Evolutionary conservation across 2,113 vertebrate species (phyloP), one percentile per base, ranked within the genome.

Genomic region (Micronisus gabar): DNA sequence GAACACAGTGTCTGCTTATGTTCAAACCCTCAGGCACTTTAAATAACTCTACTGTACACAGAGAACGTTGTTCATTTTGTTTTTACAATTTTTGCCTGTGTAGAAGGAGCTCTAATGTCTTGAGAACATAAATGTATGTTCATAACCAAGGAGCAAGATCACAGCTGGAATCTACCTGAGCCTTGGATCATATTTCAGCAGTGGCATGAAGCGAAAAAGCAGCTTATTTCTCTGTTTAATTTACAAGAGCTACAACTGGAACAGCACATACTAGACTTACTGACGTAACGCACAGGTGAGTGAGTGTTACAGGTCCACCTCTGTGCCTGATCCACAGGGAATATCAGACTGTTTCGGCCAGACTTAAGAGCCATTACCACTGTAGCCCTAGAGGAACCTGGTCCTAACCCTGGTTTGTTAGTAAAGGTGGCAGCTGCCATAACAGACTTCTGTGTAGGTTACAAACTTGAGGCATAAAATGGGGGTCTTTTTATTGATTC

Each of bases 21-120:
- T 98, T 97, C 97, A 97, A 98, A 96, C 97, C 97, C 97, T 58
- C 90, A 96, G 97, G 98, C 97, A 56, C 95, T 97, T 98, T 96
- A 98, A 98, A 97, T 96, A 98, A 96, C 96, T 98, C 96, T 71
- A 82, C 92, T 92, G 96, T 97, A 98, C 97, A 98, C 96, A 97
- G 89, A 97, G 96, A 97, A 98, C 94, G 90, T 91, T 98, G 97
- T 98, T 98, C 97, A 93, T 91, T 98, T 97, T 95, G 94, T 88
- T 98, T 98, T 98, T 98, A 98, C 95, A 97, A 88, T 97, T 97
- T 97, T 92, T 97, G 96, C 97, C 90, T 92, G 48, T 91, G 96
- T 79, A 96, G 89, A 97, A 98, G 91, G 93, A 95, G 88, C 91
- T 87, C 82, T 48, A 68, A 92, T 1, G n/a, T 73, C 65, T 89